phyloP scores from a whole-genome alignment of 2,888 invertebrate species.

The Limnephilus lunatus region DNA sequence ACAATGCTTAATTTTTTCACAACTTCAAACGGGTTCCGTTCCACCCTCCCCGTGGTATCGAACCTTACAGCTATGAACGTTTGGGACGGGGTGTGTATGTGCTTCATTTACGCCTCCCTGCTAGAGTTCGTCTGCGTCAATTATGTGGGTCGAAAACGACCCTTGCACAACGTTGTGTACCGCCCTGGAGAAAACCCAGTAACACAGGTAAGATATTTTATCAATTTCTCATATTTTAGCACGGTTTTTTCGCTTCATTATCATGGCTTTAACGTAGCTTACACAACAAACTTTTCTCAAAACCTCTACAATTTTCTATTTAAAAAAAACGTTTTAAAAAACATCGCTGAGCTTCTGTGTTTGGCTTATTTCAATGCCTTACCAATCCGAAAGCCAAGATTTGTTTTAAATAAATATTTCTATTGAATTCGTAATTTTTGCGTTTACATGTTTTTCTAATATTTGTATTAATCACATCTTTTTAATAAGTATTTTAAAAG shows the following conservation, averaged over 20 bases:
- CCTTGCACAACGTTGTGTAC: slow-evolving; percentile 92
- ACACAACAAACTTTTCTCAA: neutral
- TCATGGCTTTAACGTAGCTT: slow-evolving; percentile 27
- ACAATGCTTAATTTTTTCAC: slow-evolving; percentile 99
- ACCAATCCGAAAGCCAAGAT: neutral
- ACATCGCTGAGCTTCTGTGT: neutral
- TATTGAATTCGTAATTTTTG: neutral
- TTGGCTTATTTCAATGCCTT: neutral
- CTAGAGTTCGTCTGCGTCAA: slow-evolving; percentile 97
- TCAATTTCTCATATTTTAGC: neutral
- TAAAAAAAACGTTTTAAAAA: neutral
- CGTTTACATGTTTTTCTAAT: neutral
- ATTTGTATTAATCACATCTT: neutral
- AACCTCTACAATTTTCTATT: neutral
- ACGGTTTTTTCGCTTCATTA: slow-evolving; percentile 40
- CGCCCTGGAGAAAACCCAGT: slow-evolving; percentile 94
- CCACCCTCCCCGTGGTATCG: slow-evolving; percentile 94
- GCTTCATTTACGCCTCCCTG: slow-evolving; percentile 96
- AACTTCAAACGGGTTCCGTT: slow-evolving; percentile 94
- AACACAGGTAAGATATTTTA: slow-evolving; percentile 84
- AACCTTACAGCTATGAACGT: slow-evolving; percentile 97
- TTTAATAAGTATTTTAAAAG: neutral
- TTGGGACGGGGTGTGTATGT: slow-evolving; percentile 98
- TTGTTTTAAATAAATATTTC: neutral
- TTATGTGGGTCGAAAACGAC: slow-evolving; percentile 94